These are phyloP conservation scores for Epinephelus coioides DNA, from an alignment of 2,797 vertebrate genomes.

Conservation along the genomic window DNA sequence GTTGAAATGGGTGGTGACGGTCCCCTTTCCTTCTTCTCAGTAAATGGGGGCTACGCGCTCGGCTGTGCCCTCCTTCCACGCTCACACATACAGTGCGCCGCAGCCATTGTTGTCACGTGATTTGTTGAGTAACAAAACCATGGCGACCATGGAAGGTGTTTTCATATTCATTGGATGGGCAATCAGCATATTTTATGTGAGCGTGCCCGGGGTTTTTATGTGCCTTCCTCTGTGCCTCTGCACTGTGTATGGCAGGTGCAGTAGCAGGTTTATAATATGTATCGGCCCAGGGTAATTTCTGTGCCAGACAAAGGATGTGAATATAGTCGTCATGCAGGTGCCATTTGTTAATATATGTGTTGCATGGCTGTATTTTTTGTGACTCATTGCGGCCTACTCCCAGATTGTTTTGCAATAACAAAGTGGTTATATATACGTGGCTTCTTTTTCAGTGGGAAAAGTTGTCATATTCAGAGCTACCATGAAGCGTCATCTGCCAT, in stretches of 20 bases:
- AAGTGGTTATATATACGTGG: conserved; percentile 12
- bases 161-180: conserved; percentile 82
- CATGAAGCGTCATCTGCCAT: conserved; percentile 22
- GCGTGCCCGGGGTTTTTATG: conserved; percentile 53
- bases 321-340: conserved; percentile 36
- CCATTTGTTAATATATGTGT: conserved; percentile 44
- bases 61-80: conserved; percentile 48
- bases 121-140: conserved; percentile 83
- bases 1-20: conserved; percentile 48
- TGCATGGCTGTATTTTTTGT: conserved; percentile 34
- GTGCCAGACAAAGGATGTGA: conserved; percentile 59
- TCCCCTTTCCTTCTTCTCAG: conserved; percentile 18
- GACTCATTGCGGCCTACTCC: conserved; percentile 11
- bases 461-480: conserved; percentile 21
- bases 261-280: conserved; percentile 61
- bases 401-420: conserved; percentile 34
- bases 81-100: conserved; percentile 62
- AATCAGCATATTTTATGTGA: conserved; percentile 83
- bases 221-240: conserved; percentile 45
- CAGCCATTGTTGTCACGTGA: conserved; percentile 80
- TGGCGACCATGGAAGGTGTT: conserved; percentile 76
- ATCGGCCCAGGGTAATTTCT: conserved; percentile 52
- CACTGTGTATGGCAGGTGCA: conserved; percentile 55
- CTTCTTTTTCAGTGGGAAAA: conserved; percentile 19
- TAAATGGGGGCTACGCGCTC: conserved; percentile 38